Evolutionary conservation across 2,888 invertebrate species (phyloP), one percentile per base, ranked within the genome.

Genomic region (Trilocha varians): DNA sequence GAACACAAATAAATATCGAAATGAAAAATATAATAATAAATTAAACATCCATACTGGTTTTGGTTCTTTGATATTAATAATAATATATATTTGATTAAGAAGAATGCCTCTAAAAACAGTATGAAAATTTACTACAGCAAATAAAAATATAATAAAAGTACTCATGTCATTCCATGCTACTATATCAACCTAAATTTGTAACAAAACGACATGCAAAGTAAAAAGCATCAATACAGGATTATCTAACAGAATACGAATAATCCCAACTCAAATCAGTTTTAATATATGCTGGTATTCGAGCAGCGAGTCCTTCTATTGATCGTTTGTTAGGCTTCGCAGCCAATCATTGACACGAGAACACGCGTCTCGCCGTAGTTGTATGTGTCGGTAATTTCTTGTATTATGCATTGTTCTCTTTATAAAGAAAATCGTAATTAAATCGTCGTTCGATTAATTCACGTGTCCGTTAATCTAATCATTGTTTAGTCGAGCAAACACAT

Each of bases 401-500:
- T 40, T 34, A 45, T 38, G 46, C 47, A 53, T 48, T 54, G 48
- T 48, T 48, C 40, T 45, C 16, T 47, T 46, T 39, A 42, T 43
- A 46, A 40, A 46, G 44, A 40, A 46, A 40, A 40, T 44, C 40
- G 39, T 42, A 41, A 44, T 42, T 39, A 39, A 36, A 15, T 34
- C 42, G 32, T 37, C 32, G 33, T 41, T 13, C 34, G 6, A 33
- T 42, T 42, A 40, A 42, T 44, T 50, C 48, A 43, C 47, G 41
- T 39, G 41, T 36, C 33, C 38, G 48, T 40, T 13, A 35, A 25
- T 32, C 32, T 13, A 16, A 39, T 43, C 43, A 47, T 49, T 52
- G 53, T 53, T 48, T 48, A 46, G 45, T 32, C 38, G 32, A 38
- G n/a, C 36, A 44, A 38, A 50, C 44, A 48, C 51, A 52, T 52